Evolutionary conservation across 2,113 vertebrate genomes (phyloP), one percentile per base, ranked within the genome.

Genomic region (Lasiurus borealis): DNA sequence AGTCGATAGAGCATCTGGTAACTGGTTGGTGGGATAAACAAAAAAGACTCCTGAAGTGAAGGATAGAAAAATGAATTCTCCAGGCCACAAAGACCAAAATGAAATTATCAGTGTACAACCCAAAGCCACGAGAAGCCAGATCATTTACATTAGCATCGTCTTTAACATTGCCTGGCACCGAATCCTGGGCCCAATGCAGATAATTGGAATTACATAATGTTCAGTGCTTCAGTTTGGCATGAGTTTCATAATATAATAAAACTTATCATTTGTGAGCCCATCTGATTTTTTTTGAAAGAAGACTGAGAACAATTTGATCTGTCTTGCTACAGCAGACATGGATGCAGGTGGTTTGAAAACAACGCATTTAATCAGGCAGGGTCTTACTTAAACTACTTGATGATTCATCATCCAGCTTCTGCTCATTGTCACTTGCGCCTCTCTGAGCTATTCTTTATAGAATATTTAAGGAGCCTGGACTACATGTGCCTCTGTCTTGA

Each of bases 361-460:
- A 98, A 98, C 98, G 97, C 97, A 95, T 97, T 98, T 98, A 98
- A 98, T 98, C 97, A 98, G 95, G 93, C 91, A 98, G 97, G 97
- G 96, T 98, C 98, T 98, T 98, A 91, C 97, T 98, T 98, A 98
- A 98, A 97, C 95, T 98, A 95, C 97, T 96, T 98, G 96, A 96
- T 97, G 96, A 98, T 98, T 98, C 98, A 98, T 98, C 97, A 98
- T 57, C 80, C 88, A 97, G 91, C 93, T 96, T 98, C 85, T 98
- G 96, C 93, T 96, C 50, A 66, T 78, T 98, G 98, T 98, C 97
- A 98, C 3, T 96, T 98, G 83, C 97, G 93, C 92, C 91, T 97
- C 96, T 98, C 90, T 91, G 69, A 97, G 97, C 96, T 97, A 97
- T 98, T 98, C 98, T 98, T 98, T 98, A 96, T 95, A 96, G 97